Base-by-base conservation (phyloP, 2,113 vertebrate species). In the Zapornia atra region DNA sequence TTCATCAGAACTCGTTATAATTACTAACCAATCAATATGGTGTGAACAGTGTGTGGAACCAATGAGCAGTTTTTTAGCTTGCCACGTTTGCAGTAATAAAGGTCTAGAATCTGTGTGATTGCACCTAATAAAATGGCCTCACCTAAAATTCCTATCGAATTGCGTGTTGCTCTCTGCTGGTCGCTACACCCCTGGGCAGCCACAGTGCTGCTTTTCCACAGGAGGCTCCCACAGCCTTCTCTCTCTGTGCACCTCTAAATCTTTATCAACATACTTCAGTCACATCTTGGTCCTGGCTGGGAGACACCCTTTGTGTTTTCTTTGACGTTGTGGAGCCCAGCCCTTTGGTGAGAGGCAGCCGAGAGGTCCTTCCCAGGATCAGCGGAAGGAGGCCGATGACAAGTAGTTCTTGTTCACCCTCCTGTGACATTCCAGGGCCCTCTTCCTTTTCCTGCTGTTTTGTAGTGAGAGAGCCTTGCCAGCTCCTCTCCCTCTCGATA, bases 371-470 rank as follows among this genome's bases (percentile, higher is more conserved):
- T 97, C 96, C 94, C 96, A 97, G 83, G 96, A 87, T 6, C 65
- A 64, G 77, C 15, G 29, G 91, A 96, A 97, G 57, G 73, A 92
- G 76, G 6, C 15, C 11, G 72, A 29, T 72, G 93, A 91, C 91
- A 94, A 93, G 63, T 63, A 71, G 9, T 25, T 82, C 71, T 53
- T 48, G 40, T 82, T 89, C 56, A 71, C 80, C 48, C 80, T 81
- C 57, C 65, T 82, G 69, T 50, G 61, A 71, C 57, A 95, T 95
- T 94, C 83, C 94, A 96, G 69, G 14, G 38, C 83, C 60, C 65
- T 95, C 50, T 96, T 84, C 92, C 91, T 89, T 95, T 97, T 92
- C 96, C 91, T 93, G 73, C 75, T 91, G 73, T 91, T 96, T 94
- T 75, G 61, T 53, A 57, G 69, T 2, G 2, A 38, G 31, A 66